Evolutionary conservation across 2,797 vertebrate genomes (phyloP).

Genomic region (Hephaestus fuliginosus): DNA sequence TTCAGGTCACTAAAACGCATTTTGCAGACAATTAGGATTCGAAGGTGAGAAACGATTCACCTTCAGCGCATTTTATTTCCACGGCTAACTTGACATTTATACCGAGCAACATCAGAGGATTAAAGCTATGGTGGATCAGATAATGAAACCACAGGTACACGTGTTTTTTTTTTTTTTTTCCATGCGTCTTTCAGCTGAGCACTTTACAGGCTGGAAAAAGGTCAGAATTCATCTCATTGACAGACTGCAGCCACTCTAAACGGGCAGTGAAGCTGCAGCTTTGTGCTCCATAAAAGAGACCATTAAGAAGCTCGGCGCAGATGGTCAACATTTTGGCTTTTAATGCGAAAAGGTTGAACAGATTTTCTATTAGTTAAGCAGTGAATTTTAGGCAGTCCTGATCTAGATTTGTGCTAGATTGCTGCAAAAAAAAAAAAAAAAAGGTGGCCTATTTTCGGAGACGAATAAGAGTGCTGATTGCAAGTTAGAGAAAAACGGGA

Average conservation of each 20-base stretch:
- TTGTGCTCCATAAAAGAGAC: constrained; percentile 38
- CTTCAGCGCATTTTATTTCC: background rate
- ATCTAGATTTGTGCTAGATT: background rate
- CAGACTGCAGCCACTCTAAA: constrained; percentile 24
- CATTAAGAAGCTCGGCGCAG: constrained; percentile 34
- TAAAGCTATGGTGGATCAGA: background rate
- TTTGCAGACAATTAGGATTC: background rate
- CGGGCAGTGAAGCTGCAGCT: background rate
- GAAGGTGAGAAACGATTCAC: constrained; percentile 16
- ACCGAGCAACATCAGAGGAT: background rate
- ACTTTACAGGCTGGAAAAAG: constrained; percentile 31
- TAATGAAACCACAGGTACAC: constrained; percentile 12
- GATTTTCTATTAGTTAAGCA: constrained; percentile 29
- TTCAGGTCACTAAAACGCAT: constrained; percentile 4
- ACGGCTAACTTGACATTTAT: background rate
- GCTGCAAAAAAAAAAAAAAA: background rate
- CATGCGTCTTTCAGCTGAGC: background rate
- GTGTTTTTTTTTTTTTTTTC: background rate
- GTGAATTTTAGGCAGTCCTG: constrained; percentile 17
- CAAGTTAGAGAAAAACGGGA: background rate
- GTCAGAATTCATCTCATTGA: constrained; percentile 19
- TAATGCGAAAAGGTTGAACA: constrained; percentile 39
- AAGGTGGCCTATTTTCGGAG: background rate
- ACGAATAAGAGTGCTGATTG: background rate
- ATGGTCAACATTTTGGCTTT: constrained; percentile 47